These are phyloP conservation scores for Cyclina sinensis DNA, from an alignment of 1,140 invertebrate genomes.

Conservation along the genomic window DNA sequence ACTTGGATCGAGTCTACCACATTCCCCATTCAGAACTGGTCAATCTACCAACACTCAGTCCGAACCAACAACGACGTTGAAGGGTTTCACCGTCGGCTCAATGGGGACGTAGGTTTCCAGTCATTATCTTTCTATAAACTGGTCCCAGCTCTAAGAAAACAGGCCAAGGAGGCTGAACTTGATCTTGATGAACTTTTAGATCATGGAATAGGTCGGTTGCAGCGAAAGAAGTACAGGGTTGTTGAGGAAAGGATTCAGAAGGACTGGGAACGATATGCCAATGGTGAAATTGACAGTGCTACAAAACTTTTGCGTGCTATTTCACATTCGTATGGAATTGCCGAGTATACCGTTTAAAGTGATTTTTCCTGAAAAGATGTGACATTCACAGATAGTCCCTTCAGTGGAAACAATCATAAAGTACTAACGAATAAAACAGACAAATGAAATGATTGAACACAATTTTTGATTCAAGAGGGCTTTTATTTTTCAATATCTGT, in stretches of 20 bases:
- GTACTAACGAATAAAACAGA: too few relatives aligned
- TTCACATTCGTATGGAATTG: background rate
- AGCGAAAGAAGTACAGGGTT: background rate
- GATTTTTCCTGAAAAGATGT: too few relatives aligned
- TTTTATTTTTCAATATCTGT: too few relatives aligned
- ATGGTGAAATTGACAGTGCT: background rate
- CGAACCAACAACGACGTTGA: background rate
- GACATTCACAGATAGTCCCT: too few relatives aligned
- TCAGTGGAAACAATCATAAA: too few relatives aligned
- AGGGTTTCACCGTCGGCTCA: background rate
- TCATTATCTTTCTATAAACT: constrained; percentile 6
- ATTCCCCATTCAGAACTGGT: constrained; percentile 23
- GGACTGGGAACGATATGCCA: background rate
- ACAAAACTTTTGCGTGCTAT: background rate
- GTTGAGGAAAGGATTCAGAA: background rate
- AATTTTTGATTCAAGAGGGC: too few relatives aligned
- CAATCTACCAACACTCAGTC: background rate
- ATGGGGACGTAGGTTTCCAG: background rate
- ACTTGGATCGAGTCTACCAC: background rate
- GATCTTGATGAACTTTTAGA: background rate
- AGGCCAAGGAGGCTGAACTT: background rate
- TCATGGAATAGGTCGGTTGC: background rate
- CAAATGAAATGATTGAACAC: too few relatives aligned
- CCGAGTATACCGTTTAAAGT: background rate
- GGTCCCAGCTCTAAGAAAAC: constrained; percentile 18